phyloP scores from a whole-genome alignment of 2,113 vertebrate genomes.

The Nothocercus nigrocapillus region DNA sequence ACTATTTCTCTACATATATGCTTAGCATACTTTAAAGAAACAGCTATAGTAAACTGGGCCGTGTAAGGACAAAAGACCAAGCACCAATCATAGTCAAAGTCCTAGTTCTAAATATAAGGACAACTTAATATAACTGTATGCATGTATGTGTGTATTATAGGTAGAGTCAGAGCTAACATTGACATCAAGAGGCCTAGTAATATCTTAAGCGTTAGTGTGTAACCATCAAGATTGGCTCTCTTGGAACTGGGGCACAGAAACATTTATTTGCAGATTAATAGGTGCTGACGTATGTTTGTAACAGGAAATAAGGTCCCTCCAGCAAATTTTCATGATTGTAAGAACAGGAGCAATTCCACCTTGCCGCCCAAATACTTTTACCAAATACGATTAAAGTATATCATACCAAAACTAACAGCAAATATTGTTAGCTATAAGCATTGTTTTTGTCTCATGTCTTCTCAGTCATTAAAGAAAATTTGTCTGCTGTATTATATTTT shows the following conservation, averaged over 20 bases:
- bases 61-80: background rate
- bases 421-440: background rate
- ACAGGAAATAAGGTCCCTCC: background rate
- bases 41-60: background rate
- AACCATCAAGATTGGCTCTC: background rate
- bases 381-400: background rate
- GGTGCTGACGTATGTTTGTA: background rate
- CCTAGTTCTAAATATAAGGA: background rate
- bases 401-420: background rate
- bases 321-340: background rate
- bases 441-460: background rate
- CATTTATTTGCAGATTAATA: background rate
- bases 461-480: background rate
- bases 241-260: background rate
- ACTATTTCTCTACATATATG: fast-evolving
- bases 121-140: background rate
- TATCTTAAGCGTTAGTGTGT: background rate
- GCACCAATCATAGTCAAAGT: background rate
- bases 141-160: background rate
- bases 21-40: fast-evolving
- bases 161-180: background rate
- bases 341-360: background rate
- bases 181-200: background rate
- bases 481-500: background rate
- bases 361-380: background rate